Percentiles rank a stretch among this genome's conserved stretches.
Evolutionary conservation across 2,888 invertebrate species (phyloP).

Genomic region (Oligia fasciuncula): DNA sequence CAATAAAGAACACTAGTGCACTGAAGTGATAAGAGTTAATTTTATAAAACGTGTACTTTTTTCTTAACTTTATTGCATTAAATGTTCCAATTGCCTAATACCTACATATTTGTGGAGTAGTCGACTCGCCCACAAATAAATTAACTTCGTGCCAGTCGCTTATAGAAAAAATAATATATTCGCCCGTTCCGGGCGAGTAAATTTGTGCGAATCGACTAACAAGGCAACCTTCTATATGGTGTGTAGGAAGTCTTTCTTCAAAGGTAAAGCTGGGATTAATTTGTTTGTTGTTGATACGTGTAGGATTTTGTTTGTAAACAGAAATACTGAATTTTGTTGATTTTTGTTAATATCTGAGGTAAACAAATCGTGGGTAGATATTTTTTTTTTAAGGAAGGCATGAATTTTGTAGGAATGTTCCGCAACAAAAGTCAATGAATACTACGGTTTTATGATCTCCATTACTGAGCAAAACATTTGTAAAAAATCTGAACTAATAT

Average conservation of each 20-base stretch:
- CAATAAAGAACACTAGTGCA: neutral
- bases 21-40: neutral
- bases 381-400: neutral
- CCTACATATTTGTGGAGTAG: no score
- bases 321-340: slow-evolving; percentile 5
- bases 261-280: slow-evolving; percentile 36
- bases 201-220: neutral
- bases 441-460: neutral
- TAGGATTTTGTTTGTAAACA: slow-evolving; percentile 32
- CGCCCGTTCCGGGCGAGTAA: neutral
- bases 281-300: slow-evolving; percentile 36
- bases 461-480: neutral
- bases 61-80: neutral
- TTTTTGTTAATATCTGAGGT: slow-evolving; percentile 3
- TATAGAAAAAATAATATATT: neutral
- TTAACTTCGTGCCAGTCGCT: neutral
- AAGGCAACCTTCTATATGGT: slow-evolving; percentile 23
- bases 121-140: no score
- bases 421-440: neutral
- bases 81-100: neutral
- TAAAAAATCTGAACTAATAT: neutral
- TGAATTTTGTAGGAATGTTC: neutral
- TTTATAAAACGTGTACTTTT: neutral
- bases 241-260: slow-evolving; percentile 10
- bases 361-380: neutral